Evolutionary conservation across 2,797 vertebrate genomes (phyloP).

Genomic region (Adelosebastes latens): DNA sequence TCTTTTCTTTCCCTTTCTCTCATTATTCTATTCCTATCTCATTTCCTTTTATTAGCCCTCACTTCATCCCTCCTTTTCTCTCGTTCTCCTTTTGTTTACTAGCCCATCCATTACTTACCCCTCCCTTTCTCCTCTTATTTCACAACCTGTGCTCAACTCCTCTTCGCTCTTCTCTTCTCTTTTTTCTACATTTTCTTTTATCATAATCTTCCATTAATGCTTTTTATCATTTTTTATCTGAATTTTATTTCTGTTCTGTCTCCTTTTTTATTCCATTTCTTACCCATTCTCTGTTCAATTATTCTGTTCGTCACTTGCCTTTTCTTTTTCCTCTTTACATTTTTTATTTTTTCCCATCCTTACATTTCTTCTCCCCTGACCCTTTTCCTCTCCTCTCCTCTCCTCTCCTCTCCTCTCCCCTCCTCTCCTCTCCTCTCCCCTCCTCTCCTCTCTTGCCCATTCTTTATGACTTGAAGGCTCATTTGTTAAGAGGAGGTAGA

Average conservation of each 20-base stretch:
- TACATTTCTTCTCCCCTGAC: conserved; percentile 73
- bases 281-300: conserved; percentile 27
- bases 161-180: neutral
- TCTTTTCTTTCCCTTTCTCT: conserved; percentile 50
- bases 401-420: conserved; percentile 56
- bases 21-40: conserved; percentile 9
- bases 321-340: conserved; percentile 23
- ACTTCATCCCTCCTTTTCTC: conserved; percentile 4
- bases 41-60: conserved; percentile 25
- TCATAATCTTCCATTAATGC: conserved; percentile 17
- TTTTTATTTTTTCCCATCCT: conserved; percentile 22
- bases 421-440: conserved; percentile 61
- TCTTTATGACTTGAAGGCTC: conserved; percentile 99
- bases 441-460: conserved; percentile 83
- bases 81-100: conserved; percentile 41
- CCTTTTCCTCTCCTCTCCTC: conserved; percentile 29
- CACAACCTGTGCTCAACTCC: conserved; percentile 4
- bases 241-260: conserved; percentile 14
- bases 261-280: conserved; percentile 56
- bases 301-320: conserved; percentile 11
- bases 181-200: neutral
- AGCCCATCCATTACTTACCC: conserved; percentile 40
- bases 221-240: conserved; percentile 26
- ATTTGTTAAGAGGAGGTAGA: conserved; percentile 95
- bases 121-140: conserved; percentile 2